phyloP scores from a whole-genome alignment of 1,140 invertebrate species.

The Battus philenor region DNA sequence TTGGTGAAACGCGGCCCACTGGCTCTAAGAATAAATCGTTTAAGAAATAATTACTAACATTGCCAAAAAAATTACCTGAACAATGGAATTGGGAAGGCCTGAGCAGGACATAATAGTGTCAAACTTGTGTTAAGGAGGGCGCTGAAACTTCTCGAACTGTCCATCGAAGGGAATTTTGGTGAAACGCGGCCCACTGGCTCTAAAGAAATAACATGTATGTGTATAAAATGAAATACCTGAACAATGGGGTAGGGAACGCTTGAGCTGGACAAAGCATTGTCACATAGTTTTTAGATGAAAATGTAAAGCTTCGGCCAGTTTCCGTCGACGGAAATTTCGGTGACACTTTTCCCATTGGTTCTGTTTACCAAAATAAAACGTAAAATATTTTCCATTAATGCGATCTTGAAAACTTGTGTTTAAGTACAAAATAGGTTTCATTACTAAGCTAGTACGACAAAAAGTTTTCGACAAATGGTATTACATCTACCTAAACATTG shows the following conservation, averaged over 20 bases:
- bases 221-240: constrained; percentile 55
- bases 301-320: constrained; percentile 77
- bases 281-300: constrained; percentile 57
- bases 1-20: constrained; percentile 82
- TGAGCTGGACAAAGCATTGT: constrained; percentile 80
- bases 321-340: constrained; percentile 77
- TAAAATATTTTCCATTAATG: background rate
- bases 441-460: too few species aligned
- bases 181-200: constrained; percentile 84
- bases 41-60: constrained; percentile 26
- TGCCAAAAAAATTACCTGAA: constrained; percentile 77
- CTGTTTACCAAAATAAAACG: constrained; percentile 58
- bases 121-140: constrained; percentile 77
- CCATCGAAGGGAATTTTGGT: constrained; percentile 80
- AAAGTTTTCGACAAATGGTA: too few species aligned
- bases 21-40: constrained; percentile 78
- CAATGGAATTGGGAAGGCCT: constrained; percentile 80
- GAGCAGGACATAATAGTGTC: constrained; percentile 79
- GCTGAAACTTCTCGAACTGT: constrained; percentile 81
- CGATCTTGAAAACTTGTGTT: constrained; percentile 1
- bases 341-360: constrained; percentile 77
- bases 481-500: constrained; percentile 75
- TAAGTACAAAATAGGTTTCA: too few species aligned
- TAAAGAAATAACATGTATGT: constrained; percentile 62
- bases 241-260: constrained; percentile 77